Percentiles rank a stretch among this genome's conserved stretches.
phyloP scores from a whole-genome alignment of 2,113 vertebrate species.

The Cynocephalus volans region DNA sequence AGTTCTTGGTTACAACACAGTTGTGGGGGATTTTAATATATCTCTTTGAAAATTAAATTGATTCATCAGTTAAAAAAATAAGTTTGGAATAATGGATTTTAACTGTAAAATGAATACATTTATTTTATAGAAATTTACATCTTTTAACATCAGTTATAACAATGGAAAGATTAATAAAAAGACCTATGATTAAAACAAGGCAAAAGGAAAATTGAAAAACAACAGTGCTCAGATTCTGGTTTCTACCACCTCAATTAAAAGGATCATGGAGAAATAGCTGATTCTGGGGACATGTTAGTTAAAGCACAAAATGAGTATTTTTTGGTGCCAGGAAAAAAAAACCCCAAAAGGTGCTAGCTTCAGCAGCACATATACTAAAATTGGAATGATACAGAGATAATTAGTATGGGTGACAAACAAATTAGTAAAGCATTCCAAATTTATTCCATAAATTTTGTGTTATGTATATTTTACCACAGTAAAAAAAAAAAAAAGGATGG shows the following conservation, averaged over 20 bases:
- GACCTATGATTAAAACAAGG: neutral
- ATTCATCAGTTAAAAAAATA: neutral
- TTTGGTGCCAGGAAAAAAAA: neutral
- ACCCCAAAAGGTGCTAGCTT: neutral
- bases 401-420: neutral
- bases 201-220: neutral
- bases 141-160: conserved; percentile 3
- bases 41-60: conserved; percentile 1
- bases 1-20: neutral
- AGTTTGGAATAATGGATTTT: conserved; percentile 38
- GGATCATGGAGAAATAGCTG: neutral
- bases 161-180: conserved; percentile 17
- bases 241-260: neutral
- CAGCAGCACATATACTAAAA: neutral
- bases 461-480: conserved; percentile 13
- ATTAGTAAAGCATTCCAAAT: neutral
- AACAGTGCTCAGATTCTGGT: neutral
- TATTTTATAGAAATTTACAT: neutral
- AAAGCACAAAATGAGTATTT: neutral
- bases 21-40: conserved; percentile 9
- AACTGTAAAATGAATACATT: conserved; percentile 28
- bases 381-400: neutral
- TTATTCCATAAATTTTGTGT: neutral
- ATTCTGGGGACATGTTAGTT: neutral
- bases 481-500: neutral